Conservation (phyloP, 2,888 invertebrate genomes). For the Polymixis flavicincta region DNA sequence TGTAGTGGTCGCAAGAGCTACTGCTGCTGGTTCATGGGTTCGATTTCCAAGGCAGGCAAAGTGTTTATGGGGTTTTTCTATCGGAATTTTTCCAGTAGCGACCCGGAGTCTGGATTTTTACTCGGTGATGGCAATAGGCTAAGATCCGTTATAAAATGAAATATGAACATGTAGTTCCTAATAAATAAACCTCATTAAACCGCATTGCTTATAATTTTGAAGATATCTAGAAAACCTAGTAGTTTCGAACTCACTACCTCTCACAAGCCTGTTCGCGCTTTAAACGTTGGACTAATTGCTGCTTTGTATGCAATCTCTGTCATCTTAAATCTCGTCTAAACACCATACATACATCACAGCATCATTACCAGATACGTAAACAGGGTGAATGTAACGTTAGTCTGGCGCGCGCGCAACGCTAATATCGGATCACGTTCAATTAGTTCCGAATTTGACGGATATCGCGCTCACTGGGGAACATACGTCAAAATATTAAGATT, state of each 20-base stretch:
- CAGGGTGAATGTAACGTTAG: constrained; percentile 8
- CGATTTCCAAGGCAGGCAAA: neutral
- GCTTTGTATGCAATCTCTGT: neutral
- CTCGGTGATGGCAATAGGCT: neutral
- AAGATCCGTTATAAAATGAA: neutral
- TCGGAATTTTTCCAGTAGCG: neutral
- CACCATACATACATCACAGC: constrained; percentile 14
- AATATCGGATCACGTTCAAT: constrained; percentile 40
- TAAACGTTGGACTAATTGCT: neutral
- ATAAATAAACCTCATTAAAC: no score
- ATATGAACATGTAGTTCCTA: neutral
- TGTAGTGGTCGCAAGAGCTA: neutral
- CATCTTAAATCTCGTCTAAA: neutral
- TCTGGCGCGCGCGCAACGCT: constrained; percentile 18
- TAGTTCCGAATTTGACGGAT: constrained; percentile 52
- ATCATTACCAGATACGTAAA: constrained; percentile 14
- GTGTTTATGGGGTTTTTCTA: neutral
- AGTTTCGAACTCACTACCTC: neutral
- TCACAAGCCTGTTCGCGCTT: neutral
- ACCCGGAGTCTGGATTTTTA: neutral
- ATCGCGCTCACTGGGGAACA: constrained; percentile 12
- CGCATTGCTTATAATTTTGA: neutral
- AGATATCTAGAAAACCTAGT: neutral
- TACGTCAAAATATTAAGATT: constrained; percentile 20
- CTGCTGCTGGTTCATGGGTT: neutral